Conservation (phyloP, 2,797 vertebrate species). For the Rallus crepitans region DNA sequence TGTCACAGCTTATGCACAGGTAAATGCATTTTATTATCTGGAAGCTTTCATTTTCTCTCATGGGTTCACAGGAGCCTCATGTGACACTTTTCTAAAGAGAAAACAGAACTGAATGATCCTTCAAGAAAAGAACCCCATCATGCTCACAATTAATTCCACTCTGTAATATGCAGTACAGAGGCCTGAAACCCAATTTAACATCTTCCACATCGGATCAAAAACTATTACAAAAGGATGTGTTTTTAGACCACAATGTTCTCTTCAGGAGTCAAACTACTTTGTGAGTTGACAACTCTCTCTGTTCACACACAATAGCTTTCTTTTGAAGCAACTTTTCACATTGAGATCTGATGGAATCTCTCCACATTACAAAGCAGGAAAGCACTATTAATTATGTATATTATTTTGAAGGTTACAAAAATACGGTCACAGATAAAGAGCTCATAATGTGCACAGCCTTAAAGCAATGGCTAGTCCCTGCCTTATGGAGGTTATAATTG, state of each 20-base stretch:
- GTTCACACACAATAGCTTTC: background rate
- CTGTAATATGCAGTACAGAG: background rate
- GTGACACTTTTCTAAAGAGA: background rate
- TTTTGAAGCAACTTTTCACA: conserved; percentile 35
- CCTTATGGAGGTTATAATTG: background rate
- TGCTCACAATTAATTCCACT: conserved; percentile 23
- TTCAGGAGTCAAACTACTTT: conserved; percentile 7
- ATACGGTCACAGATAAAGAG: background rate
- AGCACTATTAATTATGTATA: background rate
- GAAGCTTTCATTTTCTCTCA: background rate
- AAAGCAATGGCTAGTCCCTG: background rate
- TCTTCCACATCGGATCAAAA: conserved; percentile 25
- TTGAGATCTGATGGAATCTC: conserved; percentile 8
- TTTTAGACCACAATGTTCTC: background rate
- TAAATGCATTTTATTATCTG: conserved; percentile 37
- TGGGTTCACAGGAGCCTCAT: background rate
- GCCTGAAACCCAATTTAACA: conserved; percentile 35
- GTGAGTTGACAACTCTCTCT: background rate
- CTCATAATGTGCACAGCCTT: background rate
- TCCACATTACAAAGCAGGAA: background rate
- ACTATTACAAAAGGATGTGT: conserved; percentile 19
- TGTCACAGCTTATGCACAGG: background rate
- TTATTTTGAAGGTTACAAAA: conserved; percentile 16
- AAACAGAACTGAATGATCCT: background rate
- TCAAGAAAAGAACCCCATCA: background rate